Evolutionary conservation across 2,797 vertebrate species (phyloP).

Genomic region (Hapalemur alaotrensis): DNA sequence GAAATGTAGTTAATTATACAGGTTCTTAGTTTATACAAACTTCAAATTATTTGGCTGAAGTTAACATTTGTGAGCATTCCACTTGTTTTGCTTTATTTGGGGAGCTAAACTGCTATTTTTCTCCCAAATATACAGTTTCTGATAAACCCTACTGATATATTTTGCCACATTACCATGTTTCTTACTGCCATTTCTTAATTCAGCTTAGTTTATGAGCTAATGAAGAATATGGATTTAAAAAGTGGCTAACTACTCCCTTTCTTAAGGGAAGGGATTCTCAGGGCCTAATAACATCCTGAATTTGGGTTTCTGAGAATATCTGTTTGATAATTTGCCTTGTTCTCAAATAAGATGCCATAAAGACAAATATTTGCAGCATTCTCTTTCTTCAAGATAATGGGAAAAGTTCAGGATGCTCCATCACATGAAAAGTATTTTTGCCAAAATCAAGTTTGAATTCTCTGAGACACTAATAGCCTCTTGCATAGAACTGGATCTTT

Average conservation of each 20-base stretch:
- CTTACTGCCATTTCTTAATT: slow-evolving; percentile 32
- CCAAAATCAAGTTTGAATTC: slow-evolving; percentile 36
- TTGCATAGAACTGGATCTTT: not conserved
- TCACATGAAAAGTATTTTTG: not conserved
- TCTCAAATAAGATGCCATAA: slow-evolving; percentile 49
- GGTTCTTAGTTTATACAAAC: not conserved
- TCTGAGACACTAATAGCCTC: not conserved
- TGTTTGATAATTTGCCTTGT: slow-evolving; percentile 50
- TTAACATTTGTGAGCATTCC: slow-evolving; percentile 14
- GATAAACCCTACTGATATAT: slow-evolving; percentile 1
- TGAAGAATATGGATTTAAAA: slow-evolving; percentile 31
- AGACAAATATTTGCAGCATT: slow-evolving; percentile 9
- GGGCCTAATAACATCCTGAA: not conserved
- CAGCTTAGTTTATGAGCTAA: not conserved
- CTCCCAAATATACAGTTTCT: not conserved
- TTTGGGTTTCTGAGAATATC: slow-evolving; percentile 20
- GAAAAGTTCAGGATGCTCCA: not conserved
- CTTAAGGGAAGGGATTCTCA: not conserved
- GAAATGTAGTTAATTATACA: not conserved
- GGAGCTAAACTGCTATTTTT: not conserved
- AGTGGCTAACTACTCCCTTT: not conserved
- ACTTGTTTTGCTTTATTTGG: slow-evolving; percentile 8
- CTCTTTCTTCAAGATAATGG: slow-evolving; percentile 12
- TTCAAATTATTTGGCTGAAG: not conserved
- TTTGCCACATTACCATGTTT: not conserved